Percentiles rank a stretch among this genome's conserved stretches.
Conservation (phyloP, 2,113 vertebrate genomes). For the Isurus oxyrinchus region DNA sequence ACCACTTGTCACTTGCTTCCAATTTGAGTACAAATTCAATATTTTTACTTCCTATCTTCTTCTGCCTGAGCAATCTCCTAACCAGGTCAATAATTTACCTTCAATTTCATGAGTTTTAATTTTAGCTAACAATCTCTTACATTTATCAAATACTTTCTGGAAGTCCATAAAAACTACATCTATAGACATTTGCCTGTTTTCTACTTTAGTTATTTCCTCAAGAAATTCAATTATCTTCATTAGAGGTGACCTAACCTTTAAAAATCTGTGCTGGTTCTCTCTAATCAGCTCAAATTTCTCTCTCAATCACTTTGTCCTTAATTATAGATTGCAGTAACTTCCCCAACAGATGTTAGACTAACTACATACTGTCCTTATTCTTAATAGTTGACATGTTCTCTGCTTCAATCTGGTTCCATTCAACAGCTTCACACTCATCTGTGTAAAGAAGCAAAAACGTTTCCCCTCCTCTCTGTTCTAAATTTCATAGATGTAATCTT, state of each 20-base stretch:
- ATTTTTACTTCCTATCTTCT: background rate
- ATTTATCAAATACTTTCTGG: background rate
- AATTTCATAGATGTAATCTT: background rate
- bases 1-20: background rate
- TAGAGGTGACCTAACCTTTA: background rate
- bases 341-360: background rate
- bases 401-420: background rate
- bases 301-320: background rate
- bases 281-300: background rate
- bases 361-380: background rate
- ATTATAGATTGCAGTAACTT: background rate
- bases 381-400: background rate
- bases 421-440: background rate
- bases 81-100: background rate
- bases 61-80: background rate
- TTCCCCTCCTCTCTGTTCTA: background rate
- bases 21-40: background rate
- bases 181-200: background rate
- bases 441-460: background rate
- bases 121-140: background rate
- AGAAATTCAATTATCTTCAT: background rate
- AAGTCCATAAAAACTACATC: background rate
- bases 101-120: background rate
- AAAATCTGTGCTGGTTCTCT: background rate
- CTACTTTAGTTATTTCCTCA: background rate